phyloP scores from a whole-genome alignment of 2,797 vertebrate genomes.

The Potorous gilbertii region DNA sequence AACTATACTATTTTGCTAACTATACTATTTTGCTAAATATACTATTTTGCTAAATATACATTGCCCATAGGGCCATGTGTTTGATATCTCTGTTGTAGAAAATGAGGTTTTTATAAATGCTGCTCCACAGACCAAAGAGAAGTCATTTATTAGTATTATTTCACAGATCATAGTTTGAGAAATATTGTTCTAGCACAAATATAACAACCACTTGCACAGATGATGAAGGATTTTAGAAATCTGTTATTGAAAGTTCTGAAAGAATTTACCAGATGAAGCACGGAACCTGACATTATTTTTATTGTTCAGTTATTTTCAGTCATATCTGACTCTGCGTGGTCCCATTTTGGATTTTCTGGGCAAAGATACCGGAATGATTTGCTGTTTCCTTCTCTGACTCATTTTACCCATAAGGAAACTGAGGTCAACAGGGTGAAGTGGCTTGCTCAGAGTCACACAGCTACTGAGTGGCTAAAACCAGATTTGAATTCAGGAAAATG shows the following conservation, averaged over 20 bases:
- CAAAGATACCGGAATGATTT: too few relatives aligned
- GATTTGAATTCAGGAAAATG: not conserved
- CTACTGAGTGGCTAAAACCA: too few relatives aligned
- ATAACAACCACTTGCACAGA: not conserved
- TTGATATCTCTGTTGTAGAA: not conserved
- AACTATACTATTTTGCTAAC: too few relatives aligned
- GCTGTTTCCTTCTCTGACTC: too few relatives aligned
- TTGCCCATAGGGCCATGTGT: not conserved
- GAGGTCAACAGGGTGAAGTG: too few relatives aligned
- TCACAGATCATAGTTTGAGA: not conserved
- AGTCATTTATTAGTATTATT: not conserved
- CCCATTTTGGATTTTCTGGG: too few relatives aligned
- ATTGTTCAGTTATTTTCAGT: too few relatives aligned
- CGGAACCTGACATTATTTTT: not conserved
- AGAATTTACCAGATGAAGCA: not conserved
- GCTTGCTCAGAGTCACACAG: too few relatives aligned
- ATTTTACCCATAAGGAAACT: too few relatives aligned
- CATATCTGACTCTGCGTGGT: too few relatives aligned
- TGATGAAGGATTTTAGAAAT: not conserved
- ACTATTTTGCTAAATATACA: too few relatives aligned
- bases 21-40: too few relatives aligned
- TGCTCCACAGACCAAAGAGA: not conserved
- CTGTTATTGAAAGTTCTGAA: not conserved
- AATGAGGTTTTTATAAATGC: not conserved
- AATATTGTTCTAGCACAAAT: not conserved